Base-by-base conservation (phyloP, 2,888 invertebrate species). In the Caenorhabditis wallacei region DNA sequence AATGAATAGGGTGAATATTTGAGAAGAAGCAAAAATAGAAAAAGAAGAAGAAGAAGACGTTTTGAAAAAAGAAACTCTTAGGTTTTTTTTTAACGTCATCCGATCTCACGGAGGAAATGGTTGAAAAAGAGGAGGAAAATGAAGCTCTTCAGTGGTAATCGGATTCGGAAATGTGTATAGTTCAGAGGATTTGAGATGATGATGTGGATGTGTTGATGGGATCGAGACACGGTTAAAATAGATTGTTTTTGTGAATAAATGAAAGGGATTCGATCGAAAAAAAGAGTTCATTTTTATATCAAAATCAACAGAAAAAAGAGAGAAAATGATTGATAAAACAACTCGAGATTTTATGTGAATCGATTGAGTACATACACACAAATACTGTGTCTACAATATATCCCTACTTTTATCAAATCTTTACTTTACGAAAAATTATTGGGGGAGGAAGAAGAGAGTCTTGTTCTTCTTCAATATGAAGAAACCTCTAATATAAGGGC, bases 21-120 rank as follows among this genome's bases (percentile, higher is more conserved):
- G 75, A 76, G 68, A 76, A 59, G 59, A 69, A 18, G 16, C 46
- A 46, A 20, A 48, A 20, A 51, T n/a, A 59, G 70, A 16, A 18
- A n/a, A 63, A 59, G 16, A 2, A 43, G 43, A 43, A 43, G 43
- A 53, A 54, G 66, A 75, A 40, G 57, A 75, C 13, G 66, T 35
- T n/a, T n/a, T n/a, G n/a, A n/a, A 57, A 63, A 54, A 59, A 40
- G 71, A 69, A 69, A 56, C 69, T 56, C 40, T 51, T 37, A 63
- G 66, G 69, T 68, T n/a, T n/a, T n/a, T n/a, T n/a, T n/a, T n/a
- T n/a, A 78, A 78, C 78, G 78, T 78, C 78, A 78, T 78, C 59
- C 63, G 78, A 78, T 78, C 69, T 53, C 66, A 48, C 68, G 56
- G 24, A n/a, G n/a, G n/a, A 61, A 61, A 61, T 63, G 63, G 63